Evolutionary conservation across 2,113 vertebrate species (phyloP).

Genomic region (Garra rufa): DNA sequence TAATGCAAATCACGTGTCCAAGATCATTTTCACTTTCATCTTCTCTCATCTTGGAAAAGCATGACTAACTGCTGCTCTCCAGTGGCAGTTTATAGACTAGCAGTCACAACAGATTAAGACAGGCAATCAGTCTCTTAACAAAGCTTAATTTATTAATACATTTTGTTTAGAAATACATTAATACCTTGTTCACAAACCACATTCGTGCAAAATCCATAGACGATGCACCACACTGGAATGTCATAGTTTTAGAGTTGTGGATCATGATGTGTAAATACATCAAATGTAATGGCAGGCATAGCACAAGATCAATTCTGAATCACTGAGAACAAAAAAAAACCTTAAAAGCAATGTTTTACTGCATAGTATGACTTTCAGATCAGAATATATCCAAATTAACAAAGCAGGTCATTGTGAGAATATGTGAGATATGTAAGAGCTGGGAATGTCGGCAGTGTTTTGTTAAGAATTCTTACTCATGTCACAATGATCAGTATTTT

Average conservation of each 20-base stretch:
- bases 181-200: constrained; percentile 36
- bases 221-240: constrained; percentile 10
- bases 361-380: constrained; percentile 29
- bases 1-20: neutral
- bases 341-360: neutral
- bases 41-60: neutral
- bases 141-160: constrained; percentile 39
- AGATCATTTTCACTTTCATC: neutral
- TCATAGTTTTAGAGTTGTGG: neutral
- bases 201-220: constrained; percentile 26
- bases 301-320: neutral
- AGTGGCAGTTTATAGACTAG: neutral
- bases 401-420: neutral
- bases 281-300: neutral
- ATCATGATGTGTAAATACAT: constrained; percentile 13
- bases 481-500: neutral
- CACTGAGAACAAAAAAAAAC: neutral
- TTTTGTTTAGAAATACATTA: constrained; percentile 43
- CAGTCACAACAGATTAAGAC: no score
- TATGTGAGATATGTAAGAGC: neutral
- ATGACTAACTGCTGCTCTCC: constrained; percentile 30
- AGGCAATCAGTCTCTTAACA: neutral
- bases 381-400: neutral
- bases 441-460: neutral
- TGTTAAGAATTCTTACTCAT: neutral